These are phyloP conservation scores for Zapus hudsonius DNA, from an alignment of 2,113 vertebrate species.

Conservation along the genomic window DNA sequence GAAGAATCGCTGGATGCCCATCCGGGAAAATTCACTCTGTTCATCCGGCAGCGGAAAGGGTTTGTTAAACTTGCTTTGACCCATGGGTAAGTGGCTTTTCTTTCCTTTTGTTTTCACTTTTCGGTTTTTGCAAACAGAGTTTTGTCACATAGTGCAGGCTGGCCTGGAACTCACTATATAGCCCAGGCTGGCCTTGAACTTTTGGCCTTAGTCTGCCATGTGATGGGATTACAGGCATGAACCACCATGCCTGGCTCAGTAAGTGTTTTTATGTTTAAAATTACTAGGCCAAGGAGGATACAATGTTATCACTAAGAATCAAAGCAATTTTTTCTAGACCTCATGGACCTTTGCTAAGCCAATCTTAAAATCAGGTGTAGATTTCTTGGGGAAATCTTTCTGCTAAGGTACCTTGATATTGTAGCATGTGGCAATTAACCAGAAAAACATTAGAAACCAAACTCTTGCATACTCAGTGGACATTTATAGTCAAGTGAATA, in stretches of 20 bases:
- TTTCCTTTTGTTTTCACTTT: neutral
- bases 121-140: neutral
- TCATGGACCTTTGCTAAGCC: neutral
- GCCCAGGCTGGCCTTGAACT: neutral
- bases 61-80: constrained; percentile 88
- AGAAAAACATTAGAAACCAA: neutral
- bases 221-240: constrained; percentile 58
- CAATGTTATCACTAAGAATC: neutral
- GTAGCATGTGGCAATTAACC: neutral
- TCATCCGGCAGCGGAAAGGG: constrained; percentile 84
- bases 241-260: constrained; percentile 36
- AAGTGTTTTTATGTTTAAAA: constrained; percentile 57
- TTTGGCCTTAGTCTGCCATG: neutral
- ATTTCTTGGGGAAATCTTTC: neutral
- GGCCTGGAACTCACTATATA: neutral
- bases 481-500: neutral
- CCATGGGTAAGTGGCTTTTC: constrained; percentile 82
- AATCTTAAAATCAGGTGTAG: neutral
- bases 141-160: neutral
- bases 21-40: constrained; percentile 84
- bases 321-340: neutral
- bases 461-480: neutral
- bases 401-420: neutral
- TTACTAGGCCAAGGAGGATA: neutral
- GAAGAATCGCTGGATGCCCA: constrained; percentile 85